Percentiles rank a stretch among this genome's conserved stretches.
These are phyloP conservation scores for Campylomormyrus numenius DNA, from an alignment of 2,113 vertebrate species.

Conservation along the genomic window DNA sequence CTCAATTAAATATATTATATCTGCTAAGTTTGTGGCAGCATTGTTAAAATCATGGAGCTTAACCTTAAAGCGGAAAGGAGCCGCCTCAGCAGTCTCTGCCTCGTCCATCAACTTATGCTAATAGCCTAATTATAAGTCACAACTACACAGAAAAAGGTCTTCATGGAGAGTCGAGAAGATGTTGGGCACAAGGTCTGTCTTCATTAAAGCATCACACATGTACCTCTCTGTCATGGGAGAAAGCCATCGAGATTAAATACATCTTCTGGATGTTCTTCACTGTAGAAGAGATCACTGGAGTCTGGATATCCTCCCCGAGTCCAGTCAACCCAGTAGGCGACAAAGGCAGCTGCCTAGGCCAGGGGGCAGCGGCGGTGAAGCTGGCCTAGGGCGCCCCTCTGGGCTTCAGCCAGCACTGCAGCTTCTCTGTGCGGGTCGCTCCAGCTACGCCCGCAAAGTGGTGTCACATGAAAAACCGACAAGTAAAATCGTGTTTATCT, in stretches of 20 bases:
- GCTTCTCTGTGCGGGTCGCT: background rate
- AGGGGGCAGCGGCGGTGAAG: background rate
- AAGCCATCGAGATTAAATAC: background rate
- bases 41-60: background rate
- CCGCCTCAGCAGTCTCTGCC: background rate
- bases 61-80: background rate
- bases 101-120: background rate
- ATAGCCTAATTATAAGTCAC: background rate
- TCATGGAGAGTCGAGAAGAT: background rate
- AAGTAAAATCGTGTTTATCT: background rate
- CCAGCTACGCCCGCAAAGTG: background rate
- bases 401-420: background rate
- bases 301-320: background rate
- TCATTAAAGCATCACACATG: background rate
- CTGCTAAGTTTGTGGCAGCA: background rate
- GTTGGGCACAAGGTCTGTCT: background rate
- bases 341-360: background rate
- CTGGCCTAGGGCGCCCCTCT: background rate
- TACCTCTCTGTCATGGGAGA: background rate
- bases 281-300: background rate
- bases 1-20: background rate
- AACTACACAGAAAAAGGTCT: background rate
- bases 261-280: background rate
- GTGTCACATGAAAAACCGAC: background rate
- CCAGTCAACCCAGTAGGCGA: background rate